Percentiles rank a stretch among this genome's conserved stretches.
phyloP scores from a whole-genome alignment of 2,113 vertebrate species.

The Mesocricetus auratus region DNA sequence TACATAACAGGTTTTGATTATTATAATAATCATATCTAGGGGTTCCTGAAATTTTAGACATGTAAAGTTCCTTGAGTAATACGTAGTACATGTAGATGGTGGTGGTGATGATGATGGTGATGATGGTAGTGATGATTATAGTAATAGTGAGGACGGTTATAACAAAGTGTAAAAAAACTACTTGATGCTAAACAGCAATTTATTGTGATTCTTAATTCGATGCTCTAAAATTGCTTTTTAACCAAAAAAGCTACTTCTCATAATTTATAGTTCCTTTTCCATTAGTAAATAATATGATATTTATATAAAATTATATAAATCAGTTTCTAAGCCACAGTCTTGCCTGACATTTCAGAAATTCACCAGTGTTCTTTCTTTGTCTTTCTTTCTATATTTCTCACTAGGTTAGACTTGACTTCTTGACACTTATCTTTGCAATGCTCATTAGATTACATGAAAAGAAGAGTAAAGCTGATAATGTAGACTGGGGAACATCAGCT shows the following conservation, averaged over 20 bases:
- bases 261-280: background rate
- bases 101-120: background rate
- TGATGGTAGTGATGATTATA: background rate
- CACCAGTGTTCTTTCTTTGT: background rate
- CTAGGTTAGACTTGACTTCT: background rate
- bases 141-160: background rate
- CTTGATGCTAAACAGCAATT: background rate
- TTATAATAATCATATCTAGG: background rate
- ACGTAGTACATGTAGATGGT: background rate
- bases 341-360: background rate
- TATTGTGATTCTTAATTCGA: background rate
- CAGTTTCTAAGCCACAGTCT: background rate
- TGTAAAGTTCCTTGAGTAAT: background rate
- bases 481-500: background rate
- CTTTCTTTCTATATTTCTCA: background rate
- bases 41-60: background rate
- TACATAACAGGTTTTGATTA: background rate
- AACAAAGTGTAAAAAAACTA: background rate
- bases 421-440: background rate
- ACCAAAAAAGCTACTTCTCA: background rate
- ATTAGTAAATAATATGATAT: background rate
- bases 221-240: background rate
- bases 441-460: background rate
- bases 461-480: background rate
- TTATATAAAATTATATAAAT: background rate